Percentiles rank a stretch among this genome's conserved stretches.
These are phyloP conservation scores for Zootermopsis nevadensis DNA, from an alignment of 2,888 invertebrate genomes.

Conservation along the genomic window DNA sequence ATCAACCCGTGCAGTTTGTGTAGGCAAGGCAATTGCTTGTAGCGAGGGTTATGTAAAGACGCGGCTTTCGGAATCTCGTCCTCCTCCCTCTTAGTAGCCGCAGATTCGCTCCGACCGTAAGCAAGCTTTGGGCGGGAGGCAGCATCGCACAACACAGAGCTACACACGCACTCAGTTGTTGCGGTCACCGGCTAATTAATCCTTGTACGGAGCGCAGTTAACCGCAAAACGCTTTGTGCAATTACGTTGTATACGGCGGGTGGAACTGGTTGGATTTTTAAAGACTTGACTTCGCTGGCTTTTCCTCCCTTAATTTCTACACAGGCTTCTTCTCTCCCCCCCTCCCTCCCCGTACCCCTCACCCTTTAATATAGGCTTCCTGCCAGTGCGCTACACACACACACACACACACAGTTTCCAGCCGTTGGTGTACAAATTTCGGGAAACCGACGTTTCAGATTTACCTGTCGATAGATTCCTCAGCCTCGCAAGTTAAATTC, in stretches of 20 bases:
- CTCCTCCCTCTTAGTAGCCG: too few species aligned
- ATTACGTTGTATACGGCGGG: conserved; percentile 47
- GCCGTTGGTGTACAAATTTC: too few species aligned
- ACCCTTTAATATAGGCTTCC: neutral
- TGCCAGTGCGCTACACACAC: neutral
- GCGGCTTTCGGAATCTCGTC: conserved; percentile 21
- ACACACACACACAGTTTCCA: neutral
- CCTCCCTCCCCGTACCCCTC: neutral
- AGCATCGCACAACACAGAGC: conserved; percentile 18
- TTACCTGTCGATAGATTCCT: too few species aligned
- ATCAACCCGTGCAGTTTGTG: neutral
- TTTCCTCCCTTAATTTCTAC: conserved; percentile 19
- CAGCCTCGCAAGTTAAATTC: too few species aligned
- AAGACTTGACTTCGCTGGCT: conserved; percentile 31
- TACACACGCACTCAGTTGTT: conserved; percentile 27
- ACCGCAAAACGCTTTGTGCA: conserved; percentile 51
- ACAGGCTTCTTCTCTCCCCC: neutral
- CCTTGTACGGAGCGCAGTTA: conserved; percentile 46
- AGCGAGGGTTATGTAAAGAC: neutral
- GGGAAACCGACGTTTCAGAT: too few species aligned
- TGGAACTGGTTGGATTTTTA: conserved; percentile 40
- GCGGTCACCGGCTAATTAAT: conserved; percentile 52
- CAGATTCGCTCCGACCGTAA: too few species aligned
- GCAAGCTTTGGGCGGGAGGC: neutral
- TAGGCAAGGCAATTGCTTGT: neutral